Conservation (phyloP, 2,888 invertebrate genomes). For the Macrosoma leucophasiata region DNA sequence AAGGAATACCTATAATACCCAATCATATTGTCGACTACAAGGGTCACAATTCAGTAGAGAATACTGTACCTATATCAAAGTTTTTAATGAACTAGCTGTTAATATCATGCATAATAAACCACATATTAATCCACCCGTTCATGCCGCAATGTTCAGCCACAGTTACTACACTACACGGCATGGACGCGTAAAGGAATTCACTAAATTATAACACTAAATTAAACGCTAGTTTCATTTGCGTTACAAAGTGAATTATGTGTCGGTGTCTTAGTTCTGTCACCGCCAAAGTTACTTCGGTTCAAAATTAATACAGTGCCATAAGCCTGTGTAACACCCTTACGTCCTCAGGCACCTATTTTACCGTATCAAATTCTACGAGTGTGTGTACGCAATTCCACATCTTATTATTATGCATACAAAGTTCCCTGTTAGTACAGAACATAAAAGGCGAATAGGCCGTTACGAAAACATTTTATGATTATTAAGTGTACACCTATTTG, state of each 20-base stretch:
- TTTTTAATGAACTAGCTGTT: no score
- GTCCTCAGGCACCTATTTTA: slow-evolving; percentile 57
- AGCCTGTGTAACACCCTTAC: slow-evolving; percentile 67
- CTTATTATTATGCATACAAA: slow-evolving; percentile 26
- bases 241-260: slow-evolving; percentile 73
- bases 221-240: slow-evolving; percentile 73
- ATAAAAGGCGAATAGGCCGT: slow-evolving; percentile 36
- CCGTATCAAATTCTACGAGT: slow-evolving; percentile 62
- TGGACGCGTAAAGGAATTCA: slow-evolving; percentile 64
- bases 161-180: slow-evolving; percentile 35
- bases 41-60: no score
- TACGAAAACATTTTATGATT: slow-evolving; percentile 50
- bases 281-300: slow-evolving; percentile 74
- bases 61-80: no score
- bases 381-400: slow-evolving; percentile 29
- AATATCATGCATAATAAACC: slow-evolving; percentile 22
- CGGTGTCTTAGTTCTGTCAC: slow-evolving; percentile 75
- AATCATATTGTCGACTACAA: no score
- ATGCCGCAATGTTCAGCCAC: slow-evolving; percentile 27
- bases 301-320: slow-evolving; percentile 76
- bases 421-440: slow-evolving; percentile 23
- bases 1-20: no score
- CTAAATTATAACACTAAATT: slow-evolving; percentile 75
- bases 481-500: slow-evolving; percentile 73
- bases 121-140: slow-evolving; percentile 28